phyloP scores from a whole-genome alignment of 2,797 vertebrate species.

The Anolis apletophallus region DNA sequence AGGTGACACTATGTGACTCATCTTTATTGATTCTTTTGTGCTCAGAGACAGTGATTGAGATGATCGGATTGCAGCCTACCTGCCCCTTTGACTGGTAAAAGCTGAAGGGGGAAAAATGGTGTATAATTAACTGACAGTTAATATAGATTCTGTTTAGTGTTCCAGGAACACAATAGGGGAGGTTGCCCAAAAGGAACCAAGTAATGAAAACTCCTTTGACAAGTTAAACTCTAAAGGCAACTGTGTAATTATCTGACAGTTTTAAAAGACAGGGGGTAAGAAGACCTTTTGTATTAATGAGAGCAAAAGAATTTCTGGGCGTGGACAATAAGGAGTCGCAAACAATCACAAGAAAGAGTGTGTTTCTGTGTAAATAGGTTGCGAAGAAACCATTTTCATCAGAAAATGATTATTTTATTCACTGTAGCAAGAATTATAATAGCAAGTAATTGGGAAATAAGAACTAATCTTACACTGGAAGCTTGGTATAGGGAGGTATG shows the following conservation, averaged over 20 bases:
- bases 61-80: conserved; percentile 83
- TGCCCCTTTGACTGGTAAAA: conserved; percentile 90
- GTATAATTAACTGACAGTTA: conserved; percentile 94
- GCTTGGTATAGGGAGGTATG: too few relatives aligned
- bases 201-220: conserved; percentile 79
- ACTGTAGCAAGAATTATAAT: too few relatives aligned
- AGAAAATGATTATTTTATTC: too few relatives aligned
- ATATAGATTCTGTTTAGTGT: conserved; percentile 90
- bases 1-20: conserved; percentile 88
- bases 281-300: conserved; percentile 66
- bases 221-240: conserved; percentile 86
- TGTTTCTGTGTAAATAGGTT: not conserved
- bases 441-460: too few relatives aligned
- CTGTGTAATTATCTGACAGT: conserved; percentile 81
- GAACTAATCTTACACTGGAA: too few relatives aligned
- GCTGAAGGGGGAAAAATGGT: conserved; percentile 90
- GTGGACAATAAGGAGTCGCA: conserved; percentile 66
- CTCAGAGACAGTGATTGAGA: conserved; percentile 88
- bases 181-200: conserved; percentile 80
- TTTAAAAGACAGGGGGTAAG: conserved; percentile 56
- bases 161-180: conserved; percentile 81
- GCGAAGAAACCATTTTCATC: not conserved
- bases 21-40: conserved; percentile 89
- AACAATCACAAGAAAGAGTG: conserved; percentile 69
- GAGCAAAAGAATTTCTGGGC: conserved; percentile 74